These are phyloP conservation scores for Scaeva pyrastri DNA, from an alignment of 2,888 invertebrate genomes.

Conservation along the genomic window DNA sequence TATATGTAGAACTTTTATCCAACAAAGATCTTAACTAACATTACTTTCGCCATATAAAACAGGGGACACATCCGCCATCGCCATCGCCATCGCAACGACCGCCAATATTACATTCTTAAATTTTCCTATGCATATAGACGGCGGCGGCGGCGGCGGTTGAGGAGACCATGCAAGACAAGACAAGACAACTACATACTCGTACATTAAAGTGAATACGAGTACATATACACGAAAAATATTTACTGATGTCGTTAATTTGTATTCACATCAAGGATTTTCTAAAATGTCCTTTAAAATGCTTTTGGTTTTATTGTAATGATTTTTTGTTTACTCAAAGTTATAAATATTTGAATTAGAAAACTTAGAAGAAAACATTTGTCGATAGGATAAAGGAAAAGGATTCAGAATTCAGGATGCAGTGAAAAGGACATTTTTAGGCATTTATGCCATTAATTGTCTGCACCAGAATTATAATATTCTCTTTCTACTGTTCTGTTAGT, in stretches of 20 bases:
- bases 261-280: constrained; percentile 66
- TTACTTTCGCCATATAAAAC: constrained; percentile 18
- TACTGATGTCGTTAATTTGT: constrained; percentile 69
- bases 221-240: constrained; percentile 14
- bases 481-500: not conserved
- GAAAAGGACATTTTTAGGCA: not conserved
- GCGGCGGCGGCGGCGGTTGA: not conserved
- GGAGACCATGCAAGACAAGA: no score
- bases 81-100: not conserved
- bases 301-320: constrained; percentile 27
- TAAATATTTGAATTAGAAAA: constrained; percentile 52
- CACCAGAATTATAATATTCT: not conserved
- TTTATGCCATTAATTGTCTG: not conserved
- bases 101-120: constrained; percentile 59
- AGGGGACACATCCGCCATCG: constrained; percentile 38
- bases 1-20: constrained; percentile 57
- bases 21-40: constrained; percentile 30
- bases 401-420: not conserved
- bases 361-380: constrained; percentile 25
- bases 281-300: constrained; percentile 53
- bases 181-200: no score
- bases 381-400: no score
- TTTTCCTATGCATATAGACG: constrained; percentile 23
- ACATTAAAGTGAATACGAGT: not conserved
- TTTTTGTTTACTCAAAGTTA: constrained; percentile 47